Evolutionary conservation across 2,888 invertebrate genomes (phyloP), one percentile per base, ranked within the genome.

Genomic region (Minunthozetes semirufus): DNA sequence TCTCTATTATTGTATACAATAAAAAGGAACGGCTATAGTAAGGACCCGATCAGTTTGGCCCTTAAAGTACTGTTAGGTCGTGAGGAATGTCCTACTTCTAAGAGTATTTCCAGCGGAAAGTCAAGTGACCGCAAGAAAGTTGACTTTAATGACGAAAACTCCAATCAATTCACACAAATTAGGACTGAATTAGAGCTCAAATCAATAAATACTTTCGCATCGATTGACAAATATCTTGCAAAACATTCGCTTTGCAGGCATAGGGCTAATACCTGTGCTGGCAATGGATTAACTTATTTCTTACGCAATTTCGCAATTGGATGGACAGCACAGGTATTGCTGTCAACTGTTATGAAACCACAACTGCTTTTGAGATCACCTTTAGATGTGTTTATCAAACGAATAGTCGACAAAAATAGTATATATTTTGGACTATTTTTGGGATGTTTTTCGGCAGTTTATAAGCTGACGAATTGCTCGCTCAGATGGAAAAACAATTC

Each of bases 401-500:
- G 19, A 15, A 25, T 76, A 17, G 48, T 42, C 19, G 70, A 68
- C 22, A 48, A 50, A 22, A 53, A 38, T 17, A 59, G 33, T 3
- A 5, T 74, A n/a, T 29, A 74, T n/a, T 74, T 76, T 48, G 68
- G 73, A 42, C 73, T 76, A 56, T 76, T 76, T 70, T 72, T 76
- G 27, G 74, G 72, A 17, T 19, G 38, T 15, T 72, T 76, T 70
- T 25, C 70, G 19, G 46, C 61, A 8, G 17, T 75, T 19, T 72
- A 27, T 38, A 74, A 74, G 38, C 0, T 42, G n/a, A 25, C 27
- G 17, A 88, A 88, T 68, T 92, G 92, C 82, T 79, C 85, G 42
- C 81, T 91, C 72, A 86, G 92, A 76, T 86, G 88, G 83, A 66
- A 19, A 5, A 38, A 13, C 17, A 78, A 83, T 0, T 85, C 84